phyloP scores from a whole-genome alignment of 2,797 vertebrate genomes.

The Trematomus bernacchii region DNA sequence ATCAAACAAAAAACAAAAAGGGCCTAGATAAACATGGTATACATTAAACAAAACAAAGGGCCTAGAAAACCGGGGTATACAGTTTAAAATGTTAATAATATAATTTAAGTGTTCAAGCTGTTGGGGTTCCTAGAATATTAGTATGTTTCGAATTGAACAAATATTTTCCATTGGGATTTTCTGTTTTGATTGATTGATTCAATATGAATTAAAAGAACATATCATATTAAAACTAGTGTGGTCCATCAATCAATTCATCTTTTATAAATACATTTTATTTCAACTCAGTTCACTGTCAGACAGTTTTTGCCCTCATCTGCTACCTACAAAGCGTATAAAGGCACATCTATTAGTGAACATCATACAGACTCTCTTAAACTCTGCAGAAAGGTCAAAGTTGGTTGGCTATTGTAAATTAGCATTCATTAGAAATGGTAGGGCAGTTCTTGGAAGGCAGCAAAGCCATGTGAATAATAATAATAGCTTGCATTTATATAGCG shows the following conservation, averaged over 20 bases:
- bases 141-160: neutral
- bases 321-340: neutral
- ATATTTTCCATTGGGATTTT: neutral
- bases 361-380: neutral
- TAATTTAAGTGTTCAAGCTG: too few species aligned
- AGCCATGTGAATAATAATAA: too few species aligned
- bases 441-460: neutral
- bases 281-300: neutral
- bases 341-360: neutral
- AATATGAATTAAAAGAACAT: neutral
- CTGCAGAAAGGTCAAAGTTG: neutral
- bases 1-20: too few species aligned
- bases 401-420: neutral
- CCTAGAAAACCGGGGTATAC: too few species aligned
- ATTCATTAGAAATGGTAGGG: neutral
- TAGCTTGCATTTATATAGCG: too few species aligned
- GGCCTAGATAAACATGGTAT: too few species aligned
- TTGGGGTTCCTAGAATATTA: neutral
- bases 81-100: too few species aligned
- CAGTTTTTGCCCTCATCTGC: neutral
- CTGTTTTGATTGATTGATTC: fast-evolving
- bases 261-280: neutral
- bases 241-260: neutral
- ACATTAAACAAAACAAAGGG: too few species aligned
- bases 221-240: too few species aligned